Evolutionary conservation across 2,888 invertebrate species (phyloP), one percentile per base, ranked within the genome.

Genomic region (Sinodicranocentrus sp.): DNA sequence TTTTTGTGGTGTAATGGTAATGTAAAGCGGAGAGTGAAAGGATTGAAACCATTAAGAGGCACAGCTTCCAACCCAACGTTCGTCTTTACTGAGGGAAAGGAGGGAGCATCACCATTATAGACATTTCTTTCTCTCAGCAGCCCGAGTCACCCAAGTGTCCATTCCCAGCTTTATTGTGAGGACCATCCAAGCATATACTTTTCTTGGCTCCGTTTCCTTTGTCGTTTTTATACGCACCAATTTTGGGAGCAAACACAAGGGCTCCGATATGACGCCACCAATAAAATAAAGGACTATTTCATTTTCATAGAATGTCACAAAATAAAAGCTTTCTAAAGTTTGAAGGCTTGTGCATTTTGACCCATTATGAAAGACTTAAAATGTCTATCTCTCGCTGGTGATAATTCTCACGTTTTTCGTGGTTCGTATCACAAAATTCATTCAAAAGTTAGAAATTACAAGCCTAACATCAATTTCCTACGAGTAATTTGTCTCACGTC

Each of bases 151-250:
- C 79, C 71, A 79, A 72, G 79, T 65, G 79, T 79, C 71, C 71
- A 79, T 78, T 71, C 61, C 71, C 17, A 63, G 48, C 71, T 79
- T 79, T 79, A 79, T 79, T 77, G 77, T 54, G 44, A 57, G 59
- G 59, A 52, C 28, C 26, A 44, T 21, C 6, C 10, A 17, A n/a
- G 48, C 13, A 26, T 17, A 52, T 21, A 44, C 52, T 26, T 1
- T 65, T 70, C 63, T 79, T 72, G 71, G 79, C 71, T 52, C 39
- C 44, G 33, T 65, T 79, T 71, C 78, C 39, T 19, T 13, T 48
- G 26, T 61, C 68, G 26, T 76, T 63, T 25, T 39, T 13, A 13
- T 52, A 6, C 52, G 52, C n/a, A 6, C 10, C 13, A 39, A 13
- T 39, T 39, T 39, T 39, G 13, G 13, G 13, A 39, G 5, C 39